A percentile compares a stretch with the other conserved stretches of the same genome.
Conservation (phyloP, 2,797 vertebrate species). For the Cetoscarus ocellatus region DNA sequence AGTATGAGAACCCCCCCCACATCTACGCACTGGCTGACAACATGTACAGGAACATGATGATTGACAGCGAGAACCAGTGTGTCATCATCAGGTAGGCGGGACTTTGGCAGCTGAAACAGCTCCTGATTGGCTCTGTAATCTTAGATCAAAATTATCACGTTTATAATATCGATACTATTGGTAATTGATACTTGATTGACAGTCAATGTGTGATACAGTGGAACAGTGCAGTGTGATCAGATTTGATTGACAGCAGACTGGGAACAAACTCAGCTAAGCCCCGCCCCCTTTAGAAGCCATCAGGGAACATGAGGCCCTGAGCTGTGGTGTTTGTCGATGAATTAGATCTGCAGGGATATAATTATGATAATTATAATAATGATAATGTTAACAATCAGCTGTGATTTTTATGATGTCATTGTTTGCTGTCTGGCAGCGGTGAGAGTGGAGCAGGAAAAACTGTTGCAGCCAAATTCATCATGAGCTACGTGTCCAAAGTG, state of each 20-base stretch:
- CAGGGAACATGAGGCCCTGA: not conserved
- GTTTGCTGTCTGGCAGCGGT: conserved; percentile 69
- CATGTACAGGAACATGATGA: conserved; percentile 90
- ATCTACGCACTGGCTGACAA: conserved; percentile 87
- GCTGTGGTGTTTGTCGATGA: no score
- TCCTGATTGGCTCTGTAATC: not conserved
- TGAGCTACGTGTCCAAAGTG: conserved; percentile 90
- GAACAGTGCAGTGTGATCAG: no score
- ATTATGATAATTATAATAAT: no score
- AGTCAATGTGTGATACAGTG: no score
- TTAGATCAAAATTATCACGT: no score
- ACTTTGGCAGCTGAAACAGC: not conserved
- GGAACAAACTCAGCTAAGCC: no score
- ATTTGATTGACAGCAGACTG: no score
- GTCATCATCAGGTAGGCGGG: conserved; percentile 86
- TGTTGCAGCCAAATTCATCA: conserved; percentile 89
- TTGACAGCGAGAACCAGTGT: conserved; percentile 87
- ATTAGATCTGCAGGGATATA: no score
- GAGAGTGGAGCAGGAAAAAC: conserved; percentile 90
- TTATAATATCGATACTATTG: no score
- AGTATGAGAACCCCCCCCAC: conserved; percentile 88
- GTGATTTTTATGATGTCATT: not conserved
- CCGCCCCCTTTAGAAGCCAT: no score
- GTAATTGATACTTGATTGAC: no score
- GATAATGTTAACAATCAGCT: no score